Conservation (phyloP, 2,797 vertebrate genomes). For the Danio choprae region DNA sequence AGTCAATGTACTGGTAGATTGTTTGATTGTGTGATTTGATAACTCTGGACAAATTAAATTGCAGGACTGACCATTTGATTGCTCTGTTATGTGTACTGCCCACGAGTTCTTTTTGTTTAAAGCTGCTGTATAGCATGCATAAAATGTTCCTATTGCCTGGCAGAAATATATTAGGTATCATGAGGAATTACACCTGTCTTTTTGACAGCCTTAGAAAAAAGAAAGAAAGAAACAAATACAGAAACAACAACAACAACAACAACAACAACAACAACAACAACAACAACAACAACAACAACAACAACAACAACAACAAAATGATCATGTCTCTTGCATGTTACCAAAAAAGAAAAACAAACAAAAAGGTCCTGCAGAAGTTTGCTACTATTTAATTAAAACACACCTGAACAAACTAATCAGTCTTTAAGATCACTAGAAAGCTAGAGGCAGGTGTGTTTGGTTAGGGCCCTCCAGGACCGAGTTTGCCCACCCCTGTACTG, state of each 20-base stretch:
- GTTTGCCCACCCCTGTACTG: no score
- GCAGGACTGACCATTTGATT: conserved; percentile 16
- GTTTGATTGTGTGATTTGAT: background rate
- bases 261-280: no score
- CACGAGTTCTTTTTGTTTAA: conserved; percentile 30
- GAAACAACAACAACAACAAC: no score
- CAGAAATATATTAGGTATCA: conserved; percentile 1
- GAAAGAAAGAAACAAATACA: no score
- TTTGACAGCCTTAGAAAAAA: background rate
- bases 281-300: no score
- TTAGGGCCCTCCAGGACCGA: no score
- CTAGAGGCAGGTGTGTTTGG: no score
- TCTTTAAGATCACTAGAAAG: no score
- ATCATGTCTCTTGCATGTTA: background rate
- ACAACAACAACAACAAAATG: no score
- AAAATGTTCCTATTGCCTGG: background rate
- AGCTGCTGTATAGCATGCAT: background rate
- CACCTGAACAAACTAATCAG: no score
- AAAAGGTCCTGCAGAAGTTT: no score
- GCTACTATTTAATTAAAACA: no score
- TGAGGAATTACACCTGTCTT: conserved; percentile 5
- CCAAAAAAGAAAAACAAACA: background rate
- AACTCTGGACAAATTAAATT: background rate
- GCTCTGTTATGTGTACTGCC: conserved; percentile 27
- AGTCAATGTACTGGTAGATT: background rate